phyloP scores from a whole-genome alignment of 2,797 vertebrate genomes.

The Nannoperca australis region DNA sequence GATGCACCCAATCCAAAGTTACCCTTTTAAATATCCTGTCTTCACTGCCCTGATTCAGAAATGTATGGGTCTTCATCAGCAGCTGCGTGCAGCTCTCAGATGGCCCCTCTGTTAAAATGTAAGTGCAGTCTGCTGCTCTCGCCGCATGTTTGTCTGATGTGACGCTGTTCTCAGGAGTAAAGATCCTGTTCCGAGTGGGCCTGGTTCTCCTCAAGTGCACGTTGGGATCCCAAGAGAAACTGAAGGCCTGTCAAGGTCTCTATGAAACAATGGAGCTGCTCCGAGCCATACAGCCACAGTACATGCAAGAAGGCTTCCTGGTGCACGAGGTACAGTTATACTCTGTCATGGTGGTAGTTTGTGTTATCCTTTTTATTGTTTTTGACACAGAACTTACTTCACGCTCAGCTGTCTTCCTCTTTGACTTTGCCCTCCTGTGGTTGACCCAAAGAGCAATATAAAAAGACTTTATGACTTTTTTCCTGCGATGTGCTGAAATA shows the following conservation, averaged over 20 bases:
- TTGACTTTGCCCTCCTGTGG: conserved; percentile 39
- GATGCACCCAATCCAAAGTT: neutral
- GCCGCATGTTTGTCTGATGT: conserved; percentile 2
- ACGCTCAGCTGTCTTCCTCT: neutral
- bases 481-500: neutral
- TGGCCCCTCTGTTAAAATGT: neutral
- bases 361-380: conserved; percentile 16
- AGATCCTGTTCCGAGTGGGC: conserved; percentile 96
- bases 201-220: conserved; percentile 93
- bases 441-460: neutral
- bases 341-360: neutral
- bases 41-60: neutral
- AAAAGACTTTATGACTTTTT: neutral
- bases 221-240: conserved; percentile 94
- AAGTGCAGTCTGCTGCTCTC: neutral
- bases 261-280: conserved; percentile 97
- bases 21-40: neutral
- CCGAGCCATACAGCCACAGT: conserved; percentile 88
- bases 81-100: neutral
- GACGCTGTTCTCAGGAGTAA: conserved; percentile 88
- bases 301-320: conserved; percentile 93
- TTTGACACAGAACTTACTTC: neutral
- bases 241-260: conserved; percentile 92
- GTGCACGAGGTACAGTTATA: conserved; percentile 89
- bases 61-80: neutral